Percentiles rank a stretch among this genome's conserved stretches.
These are phyloP conservation scores for Zaprionus inermis DNA, from an alignment of 1,140 invertebrate genomes.

Conservation along the genomic window DNA sequence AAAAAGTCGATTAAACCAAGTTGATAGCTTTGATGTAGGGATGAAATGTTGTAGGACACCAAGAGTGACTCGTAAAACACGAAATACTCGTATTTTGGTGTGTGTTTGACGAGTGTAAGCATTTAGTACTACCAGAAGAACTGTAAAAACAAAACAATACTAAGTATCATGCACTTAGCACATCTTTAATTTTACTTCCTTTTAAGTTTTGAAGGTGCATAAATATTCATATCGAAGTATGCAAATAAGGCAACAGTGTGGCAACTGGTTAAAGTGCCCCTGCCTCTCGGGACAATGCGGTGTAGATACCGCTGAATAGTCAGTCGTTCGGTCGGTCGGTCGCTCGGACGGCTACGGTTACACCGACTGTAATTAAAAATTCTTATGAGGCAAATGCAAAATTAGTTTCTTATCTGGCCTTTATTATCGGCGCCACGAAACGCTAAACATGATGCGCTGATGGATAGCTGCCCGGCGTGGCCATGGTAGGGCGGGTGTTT, in stretches of 20 bases:
- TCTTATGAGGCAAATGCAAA: constrained; percentile 79
- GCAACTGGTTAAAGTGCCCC: constrained; percentile 42
- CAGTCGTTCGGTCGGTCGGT: background rate
- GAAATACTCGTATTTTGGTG: background rate
- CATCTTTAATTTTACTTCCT: constrained; percentile 69
- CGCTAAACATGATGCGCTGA: constrained; percentile 78
- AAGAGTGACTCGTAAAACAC: background rate
- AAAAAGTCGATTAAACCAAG: background rate
- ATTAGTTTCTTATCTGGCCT: constrained; percentile 81
- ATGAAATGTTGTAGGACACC: background rate
- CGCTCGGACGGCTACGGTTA: constrained; percentile 39
- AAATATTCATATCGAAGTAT: constrained; percentile 43
- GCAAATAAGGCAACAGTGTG: constrained; percentile 55
- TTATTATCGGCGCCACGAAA: constrained; percentile 82
- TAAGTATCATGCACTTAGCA: constrained; percentile 57
- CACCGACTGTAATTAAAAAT: constrained; percentile 77
- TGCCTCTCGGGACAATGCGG: background rate
- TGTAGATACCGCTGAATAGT: constrained; percentile 41
- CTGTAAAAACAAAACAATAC: constrained; percentile 16
- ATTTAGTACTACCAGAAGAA: background rate
- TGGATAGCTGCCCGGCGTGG: constrained; percentile 68
- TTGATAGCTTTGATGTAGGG: background rate
- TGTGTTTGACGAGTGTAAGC: background rate
- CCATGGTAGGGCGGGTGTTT: constrained; percentile 23
- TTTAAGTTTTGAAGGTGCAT: constrained; percentile 37